A percentile compares a stretch with the other conserved stretches of the same genome.
phyloP scores from a whole-genome alignment of 1,140 invertebrate species.

The Aphelenchoides fujianensis region DNA sequence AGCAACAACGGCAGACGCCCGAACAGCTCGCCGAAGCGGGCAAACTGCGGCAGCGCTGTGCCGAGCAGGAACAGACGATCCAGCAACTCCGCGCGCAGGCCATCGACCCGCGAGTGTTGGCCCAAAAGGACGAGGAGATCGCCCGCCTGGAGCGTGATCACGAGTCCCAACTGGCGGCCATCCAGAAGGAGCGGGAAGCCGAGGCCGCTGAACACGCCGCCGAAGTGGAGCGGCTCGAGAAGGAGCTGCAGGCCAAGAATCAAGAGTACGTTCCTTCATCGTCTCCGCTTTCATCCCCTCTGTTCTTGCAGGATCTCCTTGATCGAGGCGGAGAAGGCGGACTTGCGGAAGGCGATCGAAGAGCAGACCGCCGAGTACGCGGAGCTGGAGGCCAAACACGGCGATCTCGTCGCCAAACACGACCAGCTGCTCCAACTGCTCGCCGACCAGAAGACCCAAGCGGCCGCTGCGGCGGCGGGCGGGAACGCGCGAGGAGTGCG shows the following conservation, averaged over 20 bases:
- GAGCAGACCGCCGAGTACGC: neutral
- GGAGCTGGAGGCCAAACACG: neutral
- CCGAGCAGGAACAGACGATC: neutral
- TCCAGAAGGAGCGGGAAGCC: too few relatives aligned
- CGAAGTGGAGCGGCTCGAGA: too few relatives aligned
- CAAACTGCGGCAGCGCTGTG: neutral
- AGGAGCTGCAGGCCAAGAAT: too few relatives aligned
- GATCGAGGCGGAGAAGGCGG: neutral
- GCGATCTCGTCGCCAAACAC: neutral
- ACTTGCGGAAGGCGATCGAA: neutral
- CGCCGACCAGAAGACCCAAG: neutral
- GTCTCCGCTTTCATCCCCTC: neutral
- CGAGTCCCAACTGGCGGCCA: too few relatives aligned
- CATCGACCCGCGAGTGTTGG: neutral
- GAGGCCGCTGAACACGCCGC: too few relatives aligned
- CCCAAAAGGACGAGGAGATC: neutral
- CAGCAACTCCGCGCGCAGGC: neutral
- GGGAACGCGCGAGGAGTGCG: neutral
- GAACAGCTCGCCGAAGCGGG: slow-evolving; percentile 2
- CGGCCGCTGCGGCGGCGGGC: too few relatives aligned
- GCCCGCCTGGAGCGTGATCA: neutral
- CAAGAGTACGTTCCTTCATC: too few relatives aligned
- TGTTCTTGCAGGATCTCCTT: neutral
- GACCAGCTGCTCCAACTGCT: neutral
- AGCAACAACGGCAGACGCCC: neutral